phyloP scores from a whole-genome alignment of 1,140 invertebrate species.

The Lepidurus couesii region DNA sequence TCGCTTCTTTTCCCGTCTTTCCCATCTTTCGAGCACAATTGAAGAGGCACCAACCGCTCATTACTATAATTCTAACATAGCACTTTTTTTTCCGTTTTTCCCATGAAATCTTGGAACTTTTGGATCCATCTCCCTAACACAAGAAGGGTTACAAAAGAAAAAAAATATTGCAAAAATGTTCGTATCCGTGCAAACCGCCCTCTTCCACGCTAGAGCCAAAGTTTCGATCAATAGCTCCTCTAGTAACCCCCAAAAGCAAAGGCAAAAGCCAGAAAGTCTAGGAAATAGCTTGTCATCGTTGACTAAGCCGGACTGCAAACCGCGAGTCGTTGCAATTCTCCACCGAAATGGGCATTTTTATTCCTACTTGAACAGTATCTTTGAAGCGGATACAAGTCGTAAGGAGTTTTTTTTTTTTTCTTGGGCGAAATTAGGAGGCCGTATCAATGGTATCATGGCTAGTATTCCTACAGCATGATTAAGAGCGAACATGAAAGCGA shows the following conservation, averaged over 20 bases:
- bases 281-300: background rate
- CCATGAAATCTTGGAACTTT: too few species aligned
- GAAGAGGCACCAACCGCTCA: background rate
- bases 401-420: background rate
- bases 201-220: background rate
- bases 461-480: background rate
- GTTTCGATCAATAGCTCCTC: background rate
- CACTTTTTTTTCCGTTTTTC: too few species aligned
- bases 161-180: background rate
- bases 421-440: background rate
- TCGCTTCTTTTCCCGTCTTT: background rate
- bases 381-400: background rate
- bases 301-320: slow-evolving; percentile 13
- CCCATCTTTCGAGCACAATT: background rate
- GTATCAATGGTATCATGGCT: background rate
- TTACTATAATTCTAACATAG: too few species aligned
- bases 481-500: background rate
- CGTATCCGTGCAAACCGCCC: background rate
- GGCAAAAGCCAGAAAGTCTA: background rate
- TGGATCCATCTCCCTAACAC: too few species aligned
- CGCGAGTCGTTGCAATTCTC: slow-evolving; percentile 4
- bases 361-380: background rate
- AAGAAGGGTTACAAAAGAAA: too few species aligned
- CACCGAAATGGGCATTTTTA: background rate
- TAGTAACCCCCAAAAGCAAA: background rate